Evolutionary conservation across 2,888 invertebrate species (phyloP), one percentile per base, ranked within the genome.

Genomic region (Agrotis exclamationis): DNA sequence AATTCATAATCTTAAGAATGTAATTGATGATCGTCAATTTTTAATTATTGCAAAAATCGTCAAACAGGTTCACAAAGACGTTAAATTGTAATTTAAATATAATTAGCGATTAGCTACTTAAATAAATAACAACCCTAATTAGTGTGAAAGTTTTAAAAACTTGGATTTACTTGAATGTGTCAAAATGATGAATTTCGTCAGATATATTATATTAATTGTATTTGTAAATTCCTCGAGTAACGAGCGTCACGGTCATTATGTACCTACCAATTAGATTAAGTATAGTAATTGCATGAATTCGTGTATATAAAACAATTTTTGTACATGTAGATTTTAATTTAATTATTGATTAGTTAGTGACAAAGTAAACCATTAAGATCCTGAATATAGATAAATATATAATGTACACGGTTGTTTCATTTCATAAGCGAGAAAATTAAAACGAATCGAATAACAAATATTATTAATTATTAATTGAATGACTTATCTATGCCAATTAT

Each of bases 291-390:
- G 92, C 95, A 94, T 95, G 92, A 89, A 91, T 93, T 93, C 73
- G 92, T 96, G 95, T 96, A 95, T 94, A 95, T 95, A 95, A 93
- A 93, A 91, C 88, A 91, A 94, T 92, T 95, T 95, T 96, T 96
- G 95, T 96, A 96, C 95, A 96, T 95, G 92, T 96, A 95, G 94
- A 88, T 91, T 93, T 92, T 95, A 94, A 94, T 95, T 96, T 95
- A 94, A 95, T 91, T 92, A 93, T 93, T 92, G 90, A 93, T 86
- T 93, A 93, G 90, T 91, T 95, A 94, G 93, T 90, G 91, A 96
- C 94, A 95, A 96, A 95, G 93, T 95, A 93, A 93, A 93, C 88
- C 87, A 91, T 90, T 95, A 96, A 95, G 96, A 93, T 92, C 93
- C 93, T 91, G 93, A 95, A 95, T 95, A 96, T 95, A 95, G 94